Conservation (phyloP, 2,113 vertebrate genomes). For the Numida meleagris region DNA sequence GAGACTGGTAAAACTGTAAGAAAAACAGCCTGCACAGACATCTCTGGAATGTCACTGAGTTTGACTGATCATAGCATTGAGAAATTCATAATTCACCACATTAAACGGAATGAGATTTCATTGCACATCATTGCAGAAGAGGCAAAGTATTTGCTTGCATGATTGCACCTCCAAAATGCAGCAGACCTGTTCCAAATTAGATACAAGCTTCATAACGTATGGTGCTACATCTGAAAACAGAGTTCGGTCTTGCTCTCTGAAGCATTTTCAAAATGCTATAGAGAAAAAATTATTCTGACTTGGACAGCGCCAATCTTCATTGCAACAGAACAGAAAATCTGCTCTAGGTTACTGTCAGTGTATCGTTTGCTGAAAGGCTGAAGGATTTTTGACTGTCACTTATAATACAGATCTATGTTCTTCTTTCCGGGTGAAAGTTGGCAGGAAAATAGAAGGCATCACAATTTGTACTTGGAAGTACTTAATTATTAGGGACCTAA, state of each 20-base stretch:
- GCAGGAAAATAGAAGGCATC: background rate
- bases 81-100: background rate
- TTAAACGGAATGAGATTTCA: background rate
- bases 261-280: background rate
- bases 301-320: background rate
- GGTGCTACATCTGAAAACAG: background rate
- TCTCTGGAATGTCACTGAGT: background rate
- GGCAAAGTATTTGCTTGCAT: background rate
- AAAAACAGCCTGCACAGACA: background rate
- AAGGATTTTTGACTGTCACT: background rate
- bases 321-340: background rate
- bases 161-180: background rate
- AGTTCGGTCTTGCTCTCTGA: background rate
- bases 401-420: background rate
- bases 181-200: background rate
- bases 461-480: background rate
- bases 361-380: background rate
- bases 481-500: background rate
- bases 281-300: background rate
- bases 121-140: background rate
- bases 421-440: background rate
- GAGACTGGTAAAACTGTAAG: background rate
- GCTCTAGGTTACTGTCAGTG: background rate
- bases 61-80: background rate
- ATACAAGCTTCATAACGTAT: background rate